phyloP scores from a whole-genome alignment of 1,140 invertebrate genomes.

The Papilio polyxenes region DNA sequence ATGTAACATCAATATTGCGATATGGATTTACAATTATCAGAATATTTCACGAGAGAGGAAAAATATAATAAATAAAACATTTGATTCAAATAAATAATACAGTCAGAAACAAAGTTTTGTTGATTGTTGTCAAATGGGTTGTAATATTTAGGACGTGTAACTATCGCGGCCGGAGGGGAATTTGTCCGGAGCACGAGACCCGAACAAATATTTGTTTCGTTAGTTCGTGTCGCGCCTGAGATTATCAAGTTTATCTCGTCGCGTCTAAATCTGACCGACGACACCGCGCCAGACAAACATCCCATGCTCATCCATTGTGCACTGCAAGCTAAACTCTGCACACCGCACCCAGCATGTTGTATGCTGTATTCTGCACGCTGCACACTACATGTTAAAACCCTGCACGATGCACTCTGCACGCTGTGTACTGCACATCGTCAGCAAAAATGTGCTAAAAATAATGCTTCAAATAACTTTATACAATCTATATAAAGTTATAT shows the following conservation, averaged over 20 bases:
- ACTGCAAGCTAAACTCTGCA: background rate
- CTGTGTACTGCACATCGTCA: no score
- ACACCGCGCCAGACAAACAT: constrained; percentile 34
- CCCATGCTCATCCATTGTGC: constrained; percentile 10
- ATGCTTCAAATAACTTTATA: no score
- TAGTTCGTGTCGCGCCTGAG: constrained; percentile 63
- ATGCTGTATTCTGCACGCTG: background rate
- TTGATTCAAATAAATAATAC: background rate
- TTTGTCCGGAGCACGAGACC: constrained; percentile 45
- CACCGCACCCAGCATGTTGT: background rate
- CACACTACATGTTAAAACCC: background rate
- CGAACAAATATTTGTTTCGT: constrained; percentile 69
- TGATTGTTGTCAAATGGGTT: constrained; percentile 18
- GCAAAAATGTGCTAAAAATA: no score
- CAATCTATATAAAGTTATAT: no score
- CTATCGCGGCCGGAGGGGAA: constrained; percentile 31
- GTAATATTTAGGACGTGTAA: constrained; percentile 26
- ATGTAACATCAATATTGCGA: no score
- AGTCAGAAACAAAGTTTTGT: background rate
- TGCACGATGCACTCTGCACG: background rate
- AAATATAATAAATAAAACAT: background rate
- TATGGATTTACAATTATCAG: no score
- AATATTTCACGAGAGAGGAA: no score
- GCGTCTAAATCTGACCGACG: constrained; percentile 63
- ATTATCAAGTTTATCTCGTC: constrained; percentile 70